These are phyloP conservation scores for Oncorhynchus clarkii DNA, from an alignment of 2,113 vertebrate species.

Conservation along the genomic window DNA sequence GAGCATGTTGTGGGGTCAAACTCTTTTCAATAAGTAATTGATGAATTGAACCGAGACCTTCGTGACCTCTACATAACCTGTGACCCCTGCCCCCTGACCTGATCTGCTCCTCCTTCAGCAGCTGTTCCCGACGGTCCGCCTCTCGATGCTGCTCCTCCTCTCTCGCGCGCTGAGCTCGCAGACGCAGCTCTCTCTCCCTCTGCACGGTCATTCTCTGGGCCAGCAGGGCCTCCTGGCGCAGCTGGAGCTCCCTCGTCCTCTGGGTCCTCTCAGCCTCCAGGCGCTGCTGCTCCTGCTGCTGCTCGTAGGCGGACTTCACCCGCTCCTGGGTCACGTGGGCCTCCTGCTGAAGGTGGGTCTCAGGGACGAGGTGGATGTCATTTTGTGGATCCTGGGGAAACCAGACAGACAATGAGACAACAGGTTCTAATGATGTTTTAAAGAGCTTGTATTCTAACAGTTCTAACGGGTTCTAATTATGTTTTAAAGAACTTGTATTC, in stretches of 20 bases:
- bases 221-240: constrained; percentile 77
- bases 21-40: background rate
- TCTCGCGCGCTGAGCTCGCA: constrained; percentile 70
- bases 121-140: constrained; percentile 69
- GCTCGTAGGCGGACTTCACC: constrained; percentile 77
- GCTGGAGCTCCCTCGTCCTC: constrained; percentile 73
- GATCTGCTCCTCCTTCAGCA: constrained; percentile 60
- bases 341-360: constrained; percentile 27
- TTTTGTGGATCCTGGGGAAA: constrained; percentile 31
- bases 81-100: constrained; percentile 54
- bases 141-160: constrained; percentile 75
- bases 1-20: background rate
- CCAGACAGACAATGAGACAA: background rate
- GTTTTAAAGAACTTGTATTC: too few species aligned
- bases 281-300: constrained; percentile 87
- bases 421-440: too few species aligned
- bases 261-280: constrained; percentile 73
- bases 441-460: background rate
- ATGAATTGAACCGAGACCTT: background rate
- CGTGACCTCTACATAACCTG: background rate
- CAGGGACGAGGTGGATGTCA: constrained; percentile 26
- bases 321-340: constrained; percentile 24
- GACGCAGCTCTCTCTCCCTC: constrained; percentile 73
- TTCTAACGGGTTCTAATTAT: background rate
- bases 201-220: constrained; percentile 77